These are phyloP conservation scores for Netelia inedita DNA, from an alignment of 2,888 invertebrate genomes.

Conservation along the genomic window DNA sequence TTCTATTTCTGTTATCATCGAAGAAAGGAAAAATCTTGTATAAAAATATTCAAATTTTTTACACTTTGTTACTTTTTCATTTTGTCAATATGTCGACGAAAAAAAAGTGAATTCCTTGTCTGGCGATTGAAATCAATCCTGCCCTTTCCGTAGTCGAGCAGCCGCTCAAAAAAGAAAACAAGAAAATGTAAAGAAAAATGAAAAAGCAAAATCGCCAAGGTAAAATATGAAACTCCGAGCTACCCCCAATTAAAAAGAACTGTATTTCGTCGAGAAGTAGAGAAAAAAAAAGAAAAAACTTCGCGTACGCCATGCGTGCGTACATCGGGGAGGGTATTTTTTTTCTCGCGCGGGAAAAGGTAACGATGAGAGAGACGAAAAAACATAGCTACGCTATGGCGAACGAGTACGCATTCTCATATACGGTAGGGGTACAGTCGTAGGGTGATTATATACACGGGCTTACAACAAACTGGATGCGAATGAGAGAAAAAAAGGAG, in stretches of 20 bases:
- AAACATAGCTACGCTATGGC: slow-evolving; percentile 42
- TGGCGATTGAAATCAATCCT: background rate
- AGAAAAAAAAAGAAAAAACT: slow-evolving; percentile 64
- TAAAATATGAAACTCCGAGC: slow-evolving; percentile 49
- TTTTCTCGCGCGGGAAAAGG: slow-evolving; percentile 72
- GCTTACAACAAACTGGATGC: slow-evolving; percentile 46
- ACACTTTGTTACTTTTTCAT: background rate
- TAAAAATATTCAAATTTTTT: background rate
- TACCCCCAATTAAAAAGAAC: slow-evolving; percentile 81
- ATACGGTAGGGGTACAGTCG: slow-evolving; percentile 24
- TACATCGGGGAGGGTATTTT: slow-evolving; percentile 77
- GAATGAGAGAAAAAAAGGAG: slow-evolving; percentile 59
- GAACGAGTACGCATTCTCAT: slow-evolving; percentile 33
- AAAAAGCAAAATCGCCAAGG: slow-evolving; percentile 11
- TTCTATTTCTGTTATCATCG: background rate
- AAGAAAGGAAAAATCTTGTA: background rate
- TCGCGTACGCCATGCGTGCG: slow-evolving; percentile 72
- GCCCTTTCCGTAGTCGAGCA: background rate
- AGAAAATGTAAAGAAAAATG: slow-evolving; percentile 36
- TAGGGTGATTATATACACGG: slow-evolving; percentile 1
- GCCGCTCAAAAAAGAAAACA: slow-evolving; percentile 5
- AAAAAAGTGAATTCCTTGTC: background rate
- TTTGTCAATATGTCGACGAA: background rate
- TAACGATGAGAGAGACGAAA: slow-evolving; percentile 53
- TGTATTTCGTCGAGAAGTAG: slow-evolving; percentile 71